Evolutionary conservation across 2,888 invertebrate species (phyloP), one percentile per base, ranked within the genome.

Genomic region (Leptinotarsa haldemani): DNA sequence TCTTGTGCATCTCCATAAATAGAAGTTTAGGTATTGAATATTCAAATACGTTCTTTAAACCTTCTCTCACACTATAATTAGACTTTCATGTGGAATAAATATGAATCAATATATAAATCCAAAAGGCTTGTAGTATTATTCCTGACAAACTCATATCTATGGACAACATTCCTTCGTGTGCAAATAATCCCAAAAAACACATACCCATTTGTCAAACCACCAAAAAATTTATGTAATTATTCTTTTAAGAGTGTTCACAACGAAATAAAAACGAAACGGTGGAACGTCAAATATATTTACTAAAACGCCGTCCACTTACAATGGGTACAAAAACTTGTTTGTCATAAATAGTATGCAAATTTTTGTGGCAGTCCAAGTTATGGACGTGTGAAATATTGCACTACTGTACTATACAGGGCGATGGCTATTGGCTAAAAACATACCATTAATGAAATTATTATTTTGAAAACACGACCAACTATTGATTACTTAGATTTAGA

Each of bases 261-360:
- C 50, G 65, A 25, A 71, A 75, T 68, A 65, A 73, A 74, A 73
- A 77, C 30, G 61, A 69, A 70, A 77, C 70, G 56, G 63, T 53
- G 58, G 30, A 70, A 68, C 72, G 77, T 75, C 77, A 77, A 77
- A 77, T 77, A 77, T 77, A 77, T 77, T 77, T 74, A 73, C 65
- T 73, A 77, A 77, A 74, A 74, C 71, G 77, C 66, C 69, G 64
- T 64, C 53, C 65, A 25, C 67, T 52, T 74, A 75, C 77, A 75
- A 77, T 74, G 72, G 63, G 70, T 65, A 77, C 74, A 75, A 77
- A 75, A 72, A 77, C 71, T 74, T 75, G 77, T 75, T 77, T 77
- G 74, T 77, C 77, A 75, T 75, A 75, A 75, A 75, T 70, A 66
- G 53, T 71, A 76, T 76, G 75, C 64, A 52, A 71, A 76, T 73